Base-by-base conservation (phyloP, 2,888 invertebrate genomes). In the Eupithecia inturbata region DNA sequence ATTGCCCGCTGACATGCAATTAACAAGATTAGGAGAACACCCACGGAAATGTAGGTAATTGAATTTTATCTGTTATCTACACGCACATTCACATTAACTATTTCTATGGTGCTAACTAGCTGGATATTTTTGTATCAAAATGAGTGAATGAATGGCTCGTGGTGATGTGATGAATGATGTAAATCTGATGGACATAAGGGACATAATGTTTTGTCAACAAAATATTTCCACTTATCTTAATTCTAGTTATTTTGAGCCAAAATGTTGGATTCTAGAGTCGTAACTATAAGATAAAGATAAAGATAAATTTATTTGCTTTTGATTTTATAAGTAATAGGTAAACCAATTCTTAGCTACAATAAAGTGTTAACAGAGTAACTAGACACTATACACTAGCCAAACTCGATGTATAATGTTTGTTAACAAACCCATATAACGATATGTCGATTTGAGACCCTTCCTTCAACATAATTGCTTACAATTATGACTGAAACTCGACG, bases 41-140 rank as follows among this genome's bases (percentile, higher is more conserved):
- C 86, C 85, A 85, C 84, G 76, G 83, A 78, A 84, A 81, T 79
- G 70, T 86, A n/a, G n/a, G n/a, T n/a, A 88, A 88, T 88, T 88
- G 84, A 88, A 85, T 85, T 81, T 82, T 84, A 82, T 86, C 83
- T 78, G 80, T 82, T 81, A 82, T 79, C 77, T 70, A 78, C 78
- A 78, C 76, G 70, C 69, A 76, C 71, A 80, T 77, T 79, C 78
- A 77, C 77, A 77, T 77, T 74, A 67, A 68, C 68, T 78, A 70
- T 76, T 78, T 76, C 69, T 71, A 71, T 75, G 53, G 28, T 67
- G 39, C 66, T 74, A 76, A 75, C 72, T 68, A 71, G 39, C 10
- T 66, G 39, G 14, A 22, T 6, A 22, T 66, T 66, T 64, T 31
- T 33, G 22, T 69, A 73, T 68, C 33, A 71, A 73, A 74, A 79